These are phyloP conservation scores for Campoplex nolae DNA, from an alignment of 2,888 invertebrate species.

Conservation along the genomic window DNA sequence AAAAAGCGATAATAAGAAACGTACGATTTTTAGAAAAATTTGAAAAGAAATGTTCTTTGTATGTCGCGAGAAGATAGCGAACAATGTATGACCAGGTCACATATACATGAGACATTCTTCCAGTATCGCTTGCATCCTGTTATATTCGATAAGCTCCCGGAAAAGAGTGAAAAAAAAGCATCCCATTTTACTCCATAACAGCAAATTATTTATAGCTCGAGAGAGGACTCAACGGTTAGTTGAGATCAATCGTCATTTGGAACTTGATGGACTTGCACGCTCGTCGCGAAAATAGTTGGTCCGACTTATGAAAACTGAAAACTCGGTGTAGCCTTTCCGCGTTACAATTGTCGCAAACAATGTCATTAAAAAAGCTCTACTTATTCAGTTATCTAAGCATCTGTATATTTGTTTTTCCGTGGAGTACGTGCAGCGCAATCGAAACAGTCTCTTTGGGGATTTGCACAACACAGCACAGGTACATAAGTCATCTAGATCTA, in stretches of 20 bases:
- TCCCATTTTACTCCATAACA: background rate
- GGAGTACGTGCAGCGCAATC: background rate
- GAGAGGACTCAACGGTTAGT: background rate
- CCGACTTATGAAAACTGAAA: background rate
- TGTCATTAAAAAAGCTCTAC: background rate
- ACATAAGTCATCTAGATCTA: background rate
- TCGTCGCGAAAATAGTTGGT: background rate
- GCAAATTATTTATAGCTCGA: background rate
- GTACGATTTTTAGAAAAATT: background rate
- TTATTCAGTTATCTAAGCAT: background rate
- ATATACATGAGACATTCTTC: background rate
- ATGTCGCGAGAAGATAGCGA: background rate
- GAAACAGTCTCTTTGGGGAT: background rate
- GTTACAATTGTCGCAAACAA: background rate
- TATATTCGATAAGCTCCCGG: background rate
- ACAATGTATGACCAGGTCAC: background rate
- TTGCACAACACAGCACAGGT: background rate
- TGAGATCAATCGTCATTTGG: background rate
- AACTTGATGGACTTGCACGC: background rate
- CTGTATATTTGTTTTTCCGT: background rate
- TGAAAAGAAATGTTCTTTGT: background rate
- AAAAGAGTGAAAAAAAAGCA: background rate
- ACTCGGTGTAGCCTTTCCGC: background rate
- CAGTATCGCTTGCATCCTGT: slow-evolving; percentile 9
- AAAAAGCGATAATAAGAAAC: background rate